These are phyloP conservation scores for Chironomus tepperi DNA, from an alignment of 1,140 invertebrate genomes.

Conservation along the genomic window DNA sequence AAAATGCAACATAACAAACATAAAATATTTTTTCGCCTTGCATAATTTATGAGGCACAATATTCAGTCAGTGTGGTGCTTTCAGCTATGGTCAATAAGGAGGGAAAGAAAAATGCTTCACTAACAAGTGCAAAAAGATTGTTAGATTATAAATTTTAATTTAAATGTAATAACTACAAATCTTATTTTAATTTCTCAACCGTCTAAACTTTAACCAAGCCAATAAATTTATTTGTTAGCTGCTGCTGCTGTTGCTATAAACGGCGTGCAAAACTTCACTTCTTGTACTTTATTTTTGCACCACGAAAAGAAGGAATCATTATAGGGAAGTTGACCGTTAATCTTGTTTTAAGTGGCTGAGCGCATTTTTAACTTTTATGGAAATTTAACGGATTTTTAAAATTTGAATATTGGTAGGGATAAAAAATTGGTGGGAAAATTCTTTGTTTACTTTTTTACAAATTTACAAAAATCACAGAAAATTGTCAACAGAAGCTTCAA, in stretches of 20 bases:
- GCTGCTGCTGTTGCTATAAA: background rate
- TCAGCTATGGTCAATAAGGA: background rate
- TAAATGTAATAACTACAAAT: slow-evolving; percentile 23
- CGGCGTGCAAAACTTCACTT: background rate
- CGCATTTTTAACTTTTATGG: no score
- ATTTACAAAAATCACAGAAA: no score
- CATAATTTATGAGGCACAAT: slow-evolving; percentile 21
- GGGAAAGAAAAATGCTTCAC: slow-evolving; percentile 5
- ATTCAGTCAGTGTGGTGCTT: background rate
- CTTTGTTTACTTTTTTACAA: no score
- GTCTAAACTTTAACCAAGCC: slow-evolving; percentile 17
- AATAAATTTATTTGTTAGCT: slow-evolving; percentile 18
- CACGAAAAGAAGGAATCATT: no score
- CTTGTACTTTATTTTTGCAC: no score
- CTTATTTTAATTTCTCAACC: slow-evolving; percentile 15
- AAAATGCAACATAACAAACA: background rate
- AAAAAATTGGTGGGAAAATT: no score
- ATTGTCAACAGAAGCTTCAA: no score
- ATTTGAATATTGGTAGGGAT: no score
- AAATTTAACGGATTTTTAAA: no score
- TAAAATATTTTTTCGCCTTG: slow-evolving; percentile 11
- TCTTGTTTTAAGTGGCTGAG: no score
- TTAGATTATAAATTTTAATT: slow-evolving; percentile 22
- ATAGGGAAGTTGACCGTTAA: no score
- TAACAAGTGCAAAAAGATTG: background rate